Percentiles rank a stretch among this genome's conserved stretches.
Evolutionary conservation across 2,113 vertebrate species (phyloP).

Genomic region (Chlorodrepanis virens): DNA sequence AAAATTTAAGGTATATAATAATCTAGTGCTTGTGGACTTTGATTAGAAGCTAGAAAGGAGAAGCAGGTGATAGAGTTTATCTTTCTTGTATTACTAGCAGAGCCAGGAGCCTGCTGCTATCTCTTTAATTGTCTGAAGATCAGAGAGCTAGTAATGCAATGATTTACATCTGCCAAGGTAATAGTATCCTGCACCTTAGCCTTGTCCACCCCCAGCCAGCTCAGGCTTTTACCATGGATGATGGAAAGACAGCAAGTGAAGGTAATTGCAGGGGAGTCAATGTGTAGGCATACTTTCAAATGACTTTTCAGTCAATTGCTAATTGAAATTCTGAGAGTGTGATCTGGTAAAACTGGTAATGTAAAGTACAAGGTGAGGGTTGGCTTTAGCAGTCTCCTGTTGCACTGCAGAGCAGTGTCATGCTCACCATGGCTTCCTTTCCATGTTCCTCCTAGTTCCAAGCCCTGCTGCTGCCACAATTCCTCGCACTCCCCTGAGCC

Average conservation of each 20-base stretch:
- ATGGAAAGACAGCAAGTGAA: neutral
- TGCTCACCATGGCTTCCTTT: neutral
- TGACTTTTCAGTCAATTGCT: conserved; percentile 23
- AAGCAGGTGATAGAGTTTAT: neutral
- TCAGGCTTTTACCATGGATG: neutral
- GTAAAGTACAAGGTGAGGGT: neutral
- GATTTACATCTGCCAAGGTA: conserved; percentile 17
- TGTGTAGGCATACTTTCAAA: conserved; percentile 12
- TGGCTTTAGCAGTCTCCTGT: neutral
- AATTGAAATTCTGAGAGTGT: conserved; percentile 22
- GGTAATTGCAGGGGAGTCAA: conserved; percentile 17
- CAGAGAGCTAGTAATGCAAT: neutral
- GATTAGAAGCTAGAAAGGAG: neutral
- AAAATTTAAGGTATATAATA: neutral
- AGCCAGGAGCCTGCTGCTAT: neutral
- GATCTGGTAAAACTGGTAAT: neutral
- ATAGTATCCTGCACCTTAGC: neutral
- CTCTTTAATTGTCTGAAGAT: neutral
- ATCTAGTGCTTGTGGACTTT: neutral
- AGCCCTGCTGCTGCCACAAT: conserved; percentile 77
- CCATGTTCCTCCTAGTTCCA: conserved; percentile 59
- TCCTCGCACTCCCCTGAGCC: conserved; percentile 92
- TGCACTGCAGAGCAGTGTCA: neutral
- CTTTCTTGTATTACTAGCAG: neutral
- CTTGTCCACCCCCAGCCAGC: neutral